Evolutionary conservation across 2,113 vertebrate species (phyloP).

Genomic region (Mormyrus lacerda): DNA sequence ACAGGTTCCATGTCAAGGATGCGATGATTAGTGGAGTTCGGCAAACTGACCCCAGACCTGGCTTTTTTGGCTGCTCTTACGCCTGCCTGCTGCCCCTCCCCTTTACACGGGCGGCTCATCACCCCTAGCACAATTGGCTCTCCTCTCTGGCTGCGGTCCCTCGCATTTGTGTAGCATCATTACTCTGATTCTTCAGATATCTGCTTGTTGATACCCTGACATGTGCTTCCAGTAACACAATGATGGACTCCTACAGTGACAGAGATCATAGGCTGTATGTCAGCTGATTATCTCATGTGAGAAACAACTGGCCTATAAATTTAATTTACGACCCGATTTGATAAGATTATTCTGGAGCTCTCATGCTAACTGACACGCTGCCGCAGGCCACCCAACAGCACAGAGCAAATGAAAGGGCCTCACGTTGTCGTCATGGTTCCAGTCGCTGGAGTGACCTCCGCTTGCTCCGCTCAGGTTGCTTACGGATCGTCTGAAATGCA

Average conservation of each 20-base stretch:
- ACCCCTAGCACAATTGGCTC: neutral
- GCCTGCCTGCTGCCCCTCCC: neutral
- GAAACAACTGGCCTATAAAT: neutral
- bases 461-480: constrained; percentile 80
- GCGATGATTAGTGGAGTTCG: neutral
- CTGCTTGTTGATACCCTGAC: neutral
- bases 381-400: neutral
- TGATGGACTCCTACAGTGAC: neutral
- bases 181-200: neutral
- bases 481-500: constrained; percentile 69
- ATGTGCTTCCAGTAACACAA: neutral
- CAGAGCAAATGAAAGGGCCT: constrained; percentile 37
- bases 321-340: neutral
- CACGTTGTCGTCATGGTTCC: constrained; percentile 78
- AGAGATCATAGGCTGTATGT: neutral
- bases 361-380: neutral
- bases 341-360: neutral
- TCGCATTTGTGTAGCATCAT: neutral
- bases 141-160: neutral
- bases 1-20: neutral
- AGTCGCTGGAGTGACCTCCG: constrained; percentile 71
- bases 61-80: neutral
- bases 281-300: neutral
- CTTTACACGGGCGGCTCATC: neutral
- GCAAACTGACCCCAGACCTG: neutral